Base-by-base conservation (phyloP, 2,113 vertebrate genomes). In the Cervus canadensis region DNA sequence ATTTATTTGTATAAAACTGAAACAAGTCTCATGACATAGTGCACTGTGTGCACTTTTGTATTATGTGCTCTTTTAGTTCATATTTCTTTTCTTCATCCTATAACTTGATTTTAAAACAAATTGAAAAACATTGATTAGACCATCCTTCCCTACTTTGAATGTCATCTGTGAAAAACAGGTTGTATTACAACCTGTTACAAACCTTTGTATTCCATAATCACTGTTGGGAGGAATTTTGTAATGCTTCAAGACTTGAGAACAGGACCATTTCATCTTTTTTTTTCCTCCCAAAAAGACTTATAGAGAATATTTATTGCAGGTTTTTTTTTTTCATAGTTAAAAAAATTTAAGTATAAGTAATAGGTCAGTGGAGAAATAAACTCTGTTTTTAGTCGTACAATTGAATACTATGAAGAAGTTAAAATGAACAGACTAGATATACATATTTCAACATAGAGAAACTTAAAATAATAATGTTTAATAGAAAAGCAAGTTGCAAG, bases 21-120 rank as follows among this genome's bases (percentile, higher is more conserved):
- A 87, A 84, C 62, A 96, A 48, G 25, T 83, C 87, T 94, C 19
- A 40, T 36, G 56, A 52, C 14, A 16, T 67, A 87, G 33, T 87
- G 43, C 13, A 60, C 45, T 36, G 7, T 84, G 4, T 95, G 33
- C 16, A 71, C 19, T 88, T 94, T 33, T 71, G 74, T 84, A 86
- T 60, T 86, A 92, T 79, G 13, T 89, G 21, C 59, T 92, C 4
- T 85, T 82, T 57, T 84, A 67, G 9, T 88, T 92, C 16, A n/a
- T 88, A 33, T 81, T 95, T 90, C 56, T 82, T 67, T 91, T 84
- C 28, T 94, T 87, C 23, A 60, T 57, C 36, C 19, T 3, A 17
- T 89, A 87, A 82, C 71, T 95, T 92, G 56, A 67, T 91, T 92
- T 94, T 45, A 81, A 25, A 94, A 82, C 36, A 85, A 56, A 54